These are phyloP conservation scores for Lycocorax pyrrhopterus DNA, from an alignment of 2,113 vertebrate genomes.

Conservation along the genomic window DNA sequence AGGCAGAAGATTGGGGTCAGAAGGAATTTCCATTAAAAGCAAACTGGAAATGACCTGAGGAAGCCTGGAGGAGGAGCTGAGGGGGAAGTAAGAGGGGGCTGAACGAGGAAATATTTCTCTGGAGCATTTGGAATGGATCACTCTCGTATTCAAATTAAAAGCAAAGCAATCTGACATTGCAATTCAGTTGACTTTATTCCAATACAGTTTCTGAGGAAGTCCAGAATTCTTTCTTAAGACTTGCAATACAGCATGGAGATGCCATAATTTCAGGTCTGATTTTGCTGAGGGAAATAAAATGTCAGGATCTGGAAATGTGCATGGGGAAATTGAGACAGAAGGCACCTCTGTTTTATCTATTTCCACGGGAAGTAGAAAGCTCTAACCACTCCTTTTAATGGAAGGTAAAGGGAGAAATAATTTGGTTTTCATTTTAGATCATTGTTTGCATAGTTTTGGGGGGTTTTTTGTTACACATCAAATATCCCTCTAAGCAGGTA, in stretches of 20 bases:
- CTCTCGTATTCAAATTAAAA: not conserved
- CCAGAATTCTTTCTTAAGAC: not conserved
- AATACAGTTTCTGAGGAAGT: not conserved
- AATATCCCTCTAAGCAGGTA: not conserved
- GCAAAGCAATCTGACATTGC: not conserved
- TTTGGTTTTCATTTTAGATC: not conserved
- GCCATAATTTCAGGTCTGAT: not conserved
- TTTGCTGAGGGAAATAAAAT: not conserved
- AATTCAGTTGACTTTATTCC: not conserved
- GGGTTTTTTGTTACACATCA: not conserved
- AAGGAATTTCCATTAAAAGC: constrained; percentile 46
- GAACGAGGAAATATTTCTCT: not conserved
- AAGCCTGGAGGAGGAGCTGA: not conserved
- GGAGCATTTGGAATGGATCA: not conserved
- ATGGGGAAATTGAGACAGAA: not conserved
- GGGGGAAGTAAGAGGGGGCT: not conserved
- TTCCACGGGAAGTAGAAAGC: not conserved
- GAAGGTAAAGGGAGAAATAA: not conserved
- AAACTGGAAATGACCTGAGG: constrained; percentile 9
- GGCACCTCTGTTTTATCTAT: not conserved
- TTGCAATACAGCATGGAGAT: not conserved
- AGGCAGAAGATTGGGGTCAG: not conserved
- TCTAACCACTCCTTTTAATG: not conserved
- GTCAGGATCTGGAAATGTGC: not conserved
- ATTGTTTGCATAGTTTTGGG: not conserved